Base-by-base conservation (phyloP, 2,113 vertebrate species). In the Alligator sinensis region DNA sequence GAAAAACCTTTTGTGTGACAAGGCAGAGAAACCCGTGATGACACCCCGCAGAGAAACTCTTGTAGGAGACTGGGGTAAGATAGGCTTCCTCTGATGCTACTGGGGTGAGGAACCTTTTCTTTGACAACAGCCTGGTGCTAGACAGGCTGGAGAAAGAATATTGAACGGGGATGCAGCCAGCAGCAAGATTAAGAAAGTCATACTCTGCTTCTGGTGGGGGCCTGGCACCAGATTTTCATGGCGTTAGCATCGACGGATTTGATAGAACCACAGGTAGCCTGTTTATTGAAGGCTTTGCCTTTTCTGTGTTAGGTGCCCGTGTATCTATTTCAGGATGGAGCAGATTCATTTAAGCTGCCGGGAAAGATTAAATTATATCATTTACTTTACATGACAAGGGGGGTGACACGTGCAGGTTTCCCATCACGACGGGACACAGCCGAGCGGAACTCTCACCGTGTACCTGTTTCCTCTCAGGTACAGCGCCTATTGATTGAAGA, bases 331-430 rank as follows among this genome's bases (percentile, higher is more conserved):
- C 94, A 95, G 89, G 90, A 64, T 95, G 94, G 96, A 89, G 90
- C 89, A 83, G 88, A 90, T 96, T 97, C 79, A 90, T 95, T 96
- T 95, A 95, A 91, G 90, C 91, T 92, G 79, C 94, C 84, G 86
- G 88, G 80, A 95, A 92, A 95, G 94, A 96, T 96, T 96, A 94
- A 94, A 95, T 96, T 94, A 89, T 97, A 97, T 96, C 92, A 94
- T 91, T 94, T 94, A n/a, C 21, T 92, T 91, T 89, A 70, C 90
- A 91, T 91, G 93, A 79, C 64, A 88, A 80, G 82, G 66, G 66
- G 80, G 90, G 94, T 84, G 93, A 94, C 81, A 92, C 83, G 0
- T 74, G 79, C 80, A 5, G 61, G 86, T 77, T 95, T 88, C 81
- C 11, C 15, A 2, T 4, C 88, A 96, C 94, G 96, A 78, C 13